Evolutionary conservation across 2,113 vertebrate genomes (phyloP).

Genomic region (Triplophysa rosa): DNA sequence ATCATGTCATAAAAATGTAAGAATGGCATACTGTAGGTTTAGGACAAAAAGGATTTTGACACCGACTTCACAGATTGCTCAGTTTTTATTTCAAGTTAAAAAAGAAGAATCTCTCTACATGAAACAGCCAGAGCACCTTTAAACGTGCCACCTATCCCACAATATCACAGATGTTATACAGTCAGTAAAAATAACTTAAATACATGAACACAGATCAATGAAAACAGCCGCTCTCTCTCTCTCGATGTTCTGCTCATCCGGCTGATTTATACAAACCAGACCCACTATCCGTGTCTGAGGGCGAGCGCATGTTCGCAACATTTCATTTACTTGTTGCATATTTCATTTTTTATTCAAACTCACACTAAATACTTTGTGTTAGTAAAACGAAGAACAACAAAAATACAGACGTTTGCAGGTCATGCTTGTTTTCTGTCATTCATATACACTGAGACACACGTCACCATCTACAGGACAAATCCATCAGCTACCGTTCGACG

Average conservation of each 20-base stretch:
- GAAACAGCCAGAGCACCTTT: conserved; percentile 26
- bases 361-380: background rate
- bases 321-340: background rate
- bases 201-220: conserved; percentile 15
- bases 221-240: background rate
- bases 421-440: conserved; percentile 8
- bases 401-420: background rate
- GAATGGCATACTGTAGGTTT: background rate
- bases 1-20: too few relatives aligned
- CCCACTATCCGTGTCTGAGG: background rate
- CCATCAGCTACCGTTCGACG: background rate
- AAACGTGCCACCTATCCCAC: conserved; percentile 1
- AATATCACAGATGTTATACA: conserved; percentile 5
- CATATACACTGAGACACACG: background rate
- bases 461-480: background rate
- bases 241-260: background rate
- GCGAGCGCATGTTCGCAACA: background rate
- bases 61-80: conserved; percentile 16
- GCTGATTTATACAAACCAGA: background rate
- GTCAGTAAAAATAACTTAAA: conserved; percentile 13
- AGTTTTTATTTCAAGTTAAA: conserved; percentile 45
- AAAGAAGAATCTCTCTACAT: conserved; percentile 43
- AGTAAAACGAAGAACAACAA: background rate
- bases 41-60: background rate
- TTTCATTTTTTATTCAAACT: background rate